Base-by-base conservation (phyloP, 2,113 vertebrate species). In the Plotosus lineatus region DNA sequence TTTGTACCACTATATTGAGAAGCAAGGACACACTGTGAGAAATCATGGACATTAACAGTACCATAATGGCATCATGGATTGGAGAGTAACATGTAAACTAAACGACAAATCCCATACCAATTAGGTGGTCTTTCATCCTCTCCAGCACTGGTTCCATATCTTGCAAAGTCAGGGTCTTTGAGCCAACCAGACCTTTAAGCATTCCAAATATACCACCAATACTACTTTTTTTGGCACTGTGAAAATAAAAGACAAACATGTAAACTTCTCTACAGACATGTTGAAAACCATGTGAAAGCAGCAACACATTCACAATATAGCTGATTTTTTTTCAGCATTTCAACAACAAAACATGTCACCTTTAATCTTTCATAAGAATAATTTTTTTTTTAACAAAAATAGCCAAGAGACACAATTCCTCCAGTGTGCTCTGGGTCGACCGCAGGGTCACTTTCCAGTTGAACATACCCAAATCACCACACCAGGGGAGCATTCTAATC, bases 51-150 rank as follows among this genome's bases (percentile, higher is more conserved):
- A 11, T 65, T n/a, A n/a, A n/a, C n/a, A n/a, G n/a, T n/a, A n/a
- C n/a, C n/a, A 60, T 60, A 61, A 33, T 2, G 2, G 15, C n/a
- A 69, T 38, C 10, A 69, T n/a, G 4, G 23, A 14, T 42, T 69
- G n/a, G 21, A 69, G 23, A 23, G 21, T 55, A 51, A 56, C 28
- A 4, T 23, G 38, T 19, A 2, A 17, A 4, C 15, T 26, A 5
- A 17, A 28, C 8, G 53, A 17, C 1, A 1, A 0, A 19, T 6
- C 21, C 51, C 88, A 0, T 91, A 99, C 98, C 92, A 0, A 99
- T 99, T 83, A 99, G 93, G 85, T 99, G 97, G 86, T 99, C 97
- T 76, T 89, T 98, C 97, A 99, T 98, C 92, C 97, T 99, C 73
- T 99, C 98, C 90, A 99, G 90, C 2, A 97, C 95, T 0, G 97